phyloP scores from a whole-genome alignment of 2,888 invertebrate species.

The Brachypalpus laphriformis region DNA sequence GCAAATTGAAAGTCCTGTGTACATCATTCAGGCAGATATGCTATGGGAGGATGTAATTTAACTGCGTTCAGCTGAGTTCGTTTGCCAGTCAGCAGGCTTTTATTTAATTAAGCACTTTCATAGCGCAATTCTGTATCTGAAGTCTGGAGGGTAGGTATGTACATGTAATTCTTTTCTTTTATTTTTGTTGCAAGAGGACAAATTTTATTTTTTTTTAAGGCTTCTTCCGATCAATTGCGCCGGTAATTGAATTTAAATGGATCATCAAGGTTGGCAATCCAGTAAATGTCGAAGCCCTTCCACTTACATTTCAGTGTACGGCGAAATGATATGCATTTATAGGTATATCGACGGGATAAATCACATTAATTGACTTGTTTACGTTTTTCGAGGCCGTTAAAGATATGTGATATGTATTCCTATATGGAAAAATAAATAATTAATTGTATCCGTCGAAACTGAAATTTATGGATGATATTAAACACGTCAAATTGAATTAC shows the following conservation, averaged over 20 bases:
- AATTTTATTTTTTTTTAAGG: constrained; percentile 63
- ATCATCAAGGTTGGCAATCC: constrained; percentile 26
- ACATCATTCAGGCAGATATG: neutral
- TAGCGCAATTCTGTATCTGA: constrained; percentile 4
- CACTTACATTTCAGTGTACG: neutral
- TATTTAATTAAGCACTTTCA: constrained; percentile 60
- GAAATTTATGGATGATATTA: constrained; percentile 34
- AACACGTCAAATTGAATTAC: constrained; percentile 23
- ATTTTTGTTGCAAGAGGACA: constrained; percentile 17
- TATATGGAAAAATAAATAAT: neutral
- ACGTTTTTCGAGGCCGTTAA: constrained; percentile 49
- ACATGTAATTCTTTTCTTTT: neutral
- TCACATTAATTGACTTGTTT: constrained; percentile 70
- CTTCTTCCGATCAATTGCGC: constrained; percentile 58
- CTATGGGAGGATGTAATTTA: constrained; percentile 13
- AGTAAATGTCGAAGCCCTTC: neutral
- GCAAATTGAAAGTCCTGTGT: constrained; percentile 26
- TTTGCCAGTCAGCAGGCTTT: constrained; percentile 56
- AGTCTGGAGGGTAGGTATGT: neutral
- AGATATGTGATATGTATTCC: constrained; percentile 19
- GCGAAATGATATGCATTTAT: neutral
- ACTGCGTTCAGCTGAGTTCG: constrained; percentile 54
- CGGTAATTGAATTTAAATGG: constrained; percentile 65
- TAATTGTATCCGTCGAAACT: neutral
- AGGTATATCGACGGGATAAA: constrained; percentile 54